Evolutionary conservation across 2,113 vertebrate species (phyloP).

Genomic region (Chloroceryle aenea): DNA sequence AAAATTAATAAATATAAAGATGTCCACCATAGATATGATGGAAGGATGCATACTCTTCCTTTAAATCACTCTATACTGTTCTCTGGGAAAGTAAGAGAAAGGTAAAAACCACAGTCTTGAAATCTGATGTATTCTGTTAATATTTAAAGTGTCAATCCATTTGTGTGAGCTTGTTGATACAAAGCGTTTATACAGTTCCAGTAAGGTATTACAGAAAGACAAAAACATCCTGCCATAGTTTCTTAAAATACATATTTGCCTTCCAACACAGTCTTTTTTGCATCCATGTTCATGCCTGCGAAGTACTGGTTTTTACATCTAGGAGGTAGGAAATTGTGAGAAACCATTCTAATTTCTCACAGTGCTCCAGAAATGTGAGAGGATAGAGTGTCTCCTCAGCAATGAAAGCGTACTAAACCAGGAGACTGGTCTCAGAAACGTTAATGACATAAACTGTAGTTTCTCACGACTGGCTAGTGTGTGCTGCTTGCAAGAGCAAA

Average conservation of each 20-base stretch:
- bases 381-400: background rate
- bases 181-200: background rate
- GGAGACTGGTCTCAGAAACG: background rate
- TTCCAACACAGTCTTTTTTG: background rate
- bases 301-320: background rate
- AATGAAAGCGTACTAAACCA: background rate
- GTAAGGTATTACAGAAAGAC: background rate
- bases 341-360: background rate
- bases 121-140: background rate
- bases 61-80: background rate
- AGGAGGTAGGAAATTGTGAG: background rate
- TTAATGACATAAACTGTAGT: background rate
- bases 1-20: background rate
- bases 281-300: background rate
- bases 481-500: background rate
- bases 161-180: background rate
- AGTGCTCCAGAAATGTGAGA: background rate
- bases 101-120: background rate
- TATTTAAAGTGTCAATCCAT: background rate
- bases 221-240: background rate
- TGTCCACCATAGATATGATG: no score
- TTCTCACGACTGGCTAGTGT: background rate
- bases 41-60: background rate
- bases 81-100: background rate
- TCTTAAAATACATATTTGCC: background rate